Conservation (phyloP, 2,888 invertebrate species). For the Leptinotarsa rubiginosa region DNA sequence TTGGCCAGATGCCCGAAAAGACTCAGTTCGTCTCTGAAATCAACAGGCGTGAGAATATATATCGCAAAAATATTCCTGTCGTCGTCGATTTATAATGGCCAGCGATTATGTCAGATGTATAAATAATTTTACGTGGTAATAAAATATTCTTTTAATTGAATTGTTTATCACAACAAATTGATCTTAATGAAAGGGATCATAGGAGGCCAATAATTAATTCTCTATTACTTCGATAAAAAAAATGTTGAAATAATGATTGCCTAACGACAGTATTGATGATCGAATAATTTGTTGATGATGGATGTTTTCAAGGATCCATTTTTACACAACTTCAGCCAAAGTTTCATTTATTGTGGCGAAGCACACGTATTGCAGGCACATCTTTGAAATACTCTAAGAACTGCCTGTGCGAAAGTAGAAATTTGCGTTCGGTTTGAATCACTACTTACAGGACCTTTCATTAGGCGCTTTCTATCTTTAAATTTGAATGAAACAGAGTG, state of each 20-base stretch:
- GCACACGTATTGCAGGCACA: too few species aligned
- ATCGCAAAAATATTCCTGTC: background rate
- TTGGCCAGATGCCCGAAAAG: too few species aligned
- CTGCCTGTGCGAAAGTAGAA: too few species aligned
- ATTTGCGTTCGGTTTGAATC: too few species aligned
- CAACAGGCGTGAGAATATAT: too few species aligned
- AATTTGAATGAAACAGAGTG: too few species aligned
- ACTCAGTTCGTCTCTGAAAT: too few species aligned
- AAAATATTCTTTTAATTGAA: conserved; percentile 43
- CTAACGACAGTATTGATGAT: background rate
- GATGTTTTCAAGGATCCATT: background rate
- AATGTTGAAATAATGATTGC: background rate
- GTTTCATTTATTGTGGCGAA: too few species aligned
- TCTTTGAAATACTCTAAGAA: too few species aligned
- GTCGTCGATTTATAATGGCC: conserved; percentile 18
- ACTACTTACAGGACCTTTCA: too few species aligned
- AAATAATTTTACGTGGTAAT: conserved; percentile 36
- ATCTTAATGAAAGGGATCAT: conserved; percentile 46
- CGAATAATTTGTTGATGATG: background rate
- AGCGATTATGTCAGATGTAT: conserved; percentile 37
- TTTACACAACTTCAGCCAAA: background rate
- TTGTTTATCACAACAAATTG: conserved; percentile 48
- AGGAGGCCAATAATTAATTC: conserved; percentile 46
- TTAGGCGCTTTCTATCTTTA: too few species aligned
- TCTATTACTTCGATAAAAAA: background rate